Percentiles rank a stretch among this genome's conserved stretches.
These are phyloP conservation scores for Diplosoma virens DNA, from an alignment of 23 tunicate species.

Conservation along the genomic window DNA sequence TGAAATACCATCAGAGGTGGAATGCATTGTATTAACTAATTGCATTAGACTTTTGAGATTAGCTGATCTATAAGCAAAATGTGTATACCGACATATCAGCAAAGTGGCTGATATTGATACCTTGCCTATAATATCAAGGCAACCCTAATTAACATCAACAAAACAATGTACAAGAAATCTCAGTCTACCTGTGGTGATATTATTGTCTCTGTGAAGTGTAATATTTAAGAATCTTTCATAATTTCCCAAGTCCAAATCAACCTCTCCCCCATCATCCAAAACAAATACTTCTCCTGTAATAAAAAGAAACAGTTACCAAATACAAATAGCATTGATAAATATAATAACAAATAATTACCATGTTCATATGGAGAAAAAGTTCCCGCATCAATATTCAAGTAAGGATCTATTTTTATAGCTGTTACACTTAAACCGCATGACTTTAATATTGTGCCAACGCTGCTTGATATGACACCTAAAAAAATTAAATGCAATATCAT, in stretches of 20 bases:
- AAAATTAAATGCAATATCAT: neutral
- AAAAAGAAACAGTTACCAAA: neutral
- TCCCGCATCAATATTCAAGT: constrained; percentile 96
- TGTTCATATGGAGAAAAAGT: constrained; percentile 97
- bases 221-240: constrained; percentile 88
- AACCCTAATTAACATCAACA: no score
- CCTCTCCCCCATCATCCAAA: constrained; percentile 98
- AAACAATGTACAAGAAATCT: no score
- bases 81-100: no score
- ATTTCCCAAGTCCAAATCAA: constrained; percentile 92
- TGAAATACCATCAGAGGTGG: no score
- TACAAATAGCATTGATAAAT: neutral
- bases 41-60: no score
- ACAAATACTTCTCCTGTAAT: constrained; percentile 97
- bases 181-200: constrained; percentile 83
- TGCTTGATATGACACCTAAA: constrained; percentile 91
- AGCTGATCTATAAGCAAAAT: no score
- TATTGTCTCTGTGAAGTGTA: constrained; percentile 82
- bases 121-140: no score
- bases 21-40: no score
- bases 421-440: constrained; percentile 86
- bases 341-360: no score
- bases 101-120: no score
- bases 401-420: constrained; percentile 97
- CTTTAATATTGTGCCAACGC: constrained; percentile 87